Conservation (phyloP, 2,113 vertebrate genomes). For the Prinia subflava region DNA sequence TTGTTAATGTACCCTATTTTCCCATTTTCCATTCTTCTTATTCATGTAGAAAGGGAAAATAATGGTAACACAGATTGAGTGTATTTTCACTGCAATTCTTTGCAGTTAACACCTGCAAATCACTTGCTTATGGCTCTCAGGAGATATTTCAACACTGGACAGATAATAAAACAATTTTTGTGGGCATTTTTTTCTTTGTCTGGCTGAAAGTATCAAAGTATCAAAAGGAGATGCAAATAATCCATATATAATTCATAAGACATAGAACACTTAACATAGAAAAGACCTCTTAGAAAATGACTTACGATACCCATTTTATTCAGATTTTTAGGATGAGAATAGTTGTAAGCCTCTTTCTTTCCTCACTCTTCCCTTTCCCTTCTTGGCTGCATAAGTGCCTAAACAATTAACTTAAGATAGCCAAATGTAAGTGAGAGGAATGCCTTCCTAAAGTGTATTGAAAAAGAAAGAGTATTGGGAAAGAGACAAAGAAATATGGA, state of each 20-base stretch:
- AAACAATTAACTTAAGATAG: background rate
- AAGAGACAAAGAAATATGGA: background rate
- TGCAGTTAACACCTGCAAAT: background rate
- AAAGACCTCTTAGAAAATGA: background rate
- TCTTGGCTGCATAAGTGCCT: background rate
- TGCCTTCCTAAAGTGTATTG: background rate
- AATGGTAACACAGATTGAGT: background rate
- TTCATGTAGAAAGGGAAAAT: background rate
- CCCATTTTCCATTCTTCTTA: background rate
- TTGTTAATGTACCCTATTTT: background rate
- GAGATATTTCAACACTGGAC: background rate
- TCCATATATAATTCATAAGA: background rate
- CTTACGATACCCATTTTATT: background rate
- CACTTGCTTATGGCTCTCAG: background rate
- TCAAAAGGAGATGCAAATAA: background rate
- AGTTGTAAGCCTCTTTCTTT: background rate
- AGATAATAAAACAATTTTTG: background rate
- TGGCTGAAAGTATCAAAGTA: background rate
- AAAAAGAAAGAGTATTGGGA: background rate
- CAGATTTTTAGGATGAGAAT: background rate
- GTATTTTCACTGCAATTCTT: background rate
- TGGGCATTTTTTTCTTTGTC: background rate
- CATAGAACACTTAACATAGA: background rate
- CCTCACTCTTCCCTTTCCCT: fast-evolving
- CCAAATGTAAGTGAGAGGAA: background rate